phyloP scores from a whole-genome alignment of 1,140 invertebrate genomes.

The Lineus longissimus region DNA sequence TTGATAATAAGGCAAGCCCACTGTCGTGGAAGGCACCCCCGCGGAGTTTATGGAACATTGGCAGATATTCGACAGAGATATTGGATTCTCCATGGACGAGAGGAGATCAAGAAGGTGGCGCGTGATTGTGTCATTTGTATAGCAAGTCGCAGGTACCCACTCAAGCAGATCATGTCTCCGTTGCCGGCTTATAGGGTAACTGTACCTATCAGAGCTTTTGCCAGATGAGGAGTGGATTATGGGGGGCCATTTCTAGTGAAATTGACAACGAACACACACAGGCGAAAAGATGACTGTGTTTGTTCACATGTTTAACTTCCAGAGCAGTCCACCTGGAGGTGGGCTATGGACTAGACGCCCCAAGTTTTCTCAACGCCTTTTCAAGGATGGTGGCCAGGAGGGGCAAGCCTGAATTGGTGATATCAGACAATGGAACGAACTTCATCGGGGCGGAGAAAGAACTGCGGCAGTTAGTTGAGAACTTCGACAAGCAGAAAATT shows the following conservation, averaged over 20 bases:
- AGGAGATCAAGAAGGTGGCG: neutral
- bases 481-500: neutral
- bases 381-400: too few species aligned
- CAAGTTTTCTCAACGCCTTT: too few species aligned
- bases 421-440: too few species aligned
- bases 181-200: neutral
- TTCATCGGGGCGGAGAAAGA: conserved; percentile 11
- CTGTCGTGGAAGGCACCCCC: too few species aligned
- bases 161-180: neutral
- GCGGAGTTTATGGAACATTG: neutral
- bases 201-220: too few species aligned
- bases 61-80: neutral
- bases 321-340: conserved; percentile 18
- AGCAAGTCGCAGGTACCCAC: neutral
- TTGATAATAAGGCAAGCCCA: too few species aligned
- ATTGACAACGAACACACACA: conserved; percentile 11
- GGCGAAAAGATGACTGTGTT: conserved; percentile 10
- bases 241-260: too few species aligned
- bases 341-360: conserved; percentile 9
- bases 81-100: conserved; percentile 1
- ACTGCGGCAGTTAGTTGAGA: neutral
- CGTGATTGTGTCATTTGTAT: neutral
- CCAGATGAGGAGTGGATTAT: conserved; percentile 11
- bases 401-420: too few species aligned
- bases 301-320: conserved; percentile 14